These are phyloP conservation scores for Pseudonaja textilis DNA, from an alignment of 2,113 vertebrate genomes.

Conservation along the genomic window DNA sequence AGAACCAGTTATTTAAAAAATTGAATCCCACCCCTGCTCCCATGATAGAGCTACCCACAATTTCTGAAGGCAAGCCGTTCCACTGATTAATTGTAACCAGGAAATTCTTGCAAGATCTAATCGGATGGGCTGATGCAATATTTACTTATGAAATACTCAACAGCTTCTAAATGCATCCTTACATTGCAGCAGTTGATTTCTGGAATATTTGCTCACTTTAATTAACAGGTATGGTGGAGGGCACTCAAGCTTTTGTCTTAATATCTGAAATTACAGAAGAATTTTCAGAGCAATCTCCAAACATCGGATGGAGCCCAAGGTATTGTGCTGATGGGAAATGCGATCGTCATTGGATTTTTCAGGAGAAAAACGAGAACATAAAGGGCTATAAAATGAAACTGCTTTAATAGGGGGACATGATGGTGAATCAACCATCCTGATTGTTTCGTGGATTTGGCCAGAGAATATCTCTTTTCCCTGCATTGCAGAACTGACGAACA, in stretches of 20 bases:
- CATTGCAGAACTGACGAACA: neutral
- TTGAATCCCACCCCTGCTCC: no score
- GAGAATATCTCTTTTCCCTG: neutral
- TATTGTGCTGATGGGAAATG: neutral
- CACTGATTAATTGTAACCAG: no score
- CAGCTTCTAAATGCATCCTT: neutral
- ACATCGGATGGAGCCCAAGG: neutral
- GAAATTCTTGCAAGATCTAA: no score
- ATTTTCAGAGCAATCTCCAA: neutral
- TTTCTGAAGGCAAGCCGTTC: no score
- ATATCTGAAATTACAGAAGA: neutral
- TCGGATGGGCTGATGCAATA: neutral
- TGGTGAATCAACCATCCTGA: neutral
- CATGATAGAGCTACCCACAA: no score
- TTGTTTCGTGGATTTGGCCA: neutral
- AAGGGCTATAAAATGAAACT: constrained; percentile 11
- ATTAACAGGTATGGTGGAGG: neutral
- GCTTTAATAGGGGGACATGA: neutral
- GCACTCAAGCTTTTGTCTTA: neutral
- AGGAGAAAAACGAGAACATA: neutral
- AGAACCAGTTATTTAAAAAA: no score
- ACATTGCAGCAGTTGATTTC: neutral
- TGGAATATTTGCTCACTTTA: neutral
- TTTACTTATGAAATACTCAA: neutral
- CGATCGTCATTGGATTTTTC: constrained; percentile 8